phyloP scores from a whole-genome alignment of 2,888 invertebrate species.

The Muschampia plurimacula region DNA sequence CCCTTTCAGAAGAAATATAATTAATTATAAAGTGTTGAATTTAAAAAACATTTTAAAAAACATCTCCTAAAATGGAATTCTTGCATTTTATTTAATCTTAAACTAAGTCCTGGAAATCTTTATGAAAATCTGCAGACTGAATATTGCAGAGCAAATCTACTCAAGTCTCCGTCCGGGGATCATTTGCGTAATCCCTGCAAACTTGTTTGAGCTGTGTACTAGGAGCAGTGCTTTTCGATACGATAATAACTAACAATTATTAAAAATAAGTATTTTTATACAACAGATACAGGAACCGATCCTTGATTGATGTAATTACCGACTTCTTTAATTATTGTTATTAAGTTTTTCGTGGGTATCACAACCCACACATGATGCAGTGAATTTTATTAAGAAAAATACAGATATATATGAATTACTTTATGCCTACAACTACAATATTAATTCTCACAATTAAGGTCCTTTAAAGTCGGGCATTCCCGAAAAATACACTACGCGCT shows the following conservation, averaged over 20 bases:
- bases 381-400: too few species aligned
- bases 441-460: too few species aligned
- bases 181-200: constrained; percentile 7
- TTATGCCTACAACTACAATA: too few species aligned
- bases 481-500: too few species aligned
- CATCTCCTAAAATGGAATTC: background rate
- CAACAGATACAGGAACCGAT: background rate
- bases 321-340: too few species aligned
- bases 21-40: background rate
- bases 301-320: background rate
- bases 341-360: too few species aligned
- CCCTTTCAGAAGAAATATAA: background rate
- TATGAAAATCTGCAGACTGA: constrained; percentile 18
- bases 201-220: background rate
- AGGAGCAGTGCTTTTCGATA: background rate
- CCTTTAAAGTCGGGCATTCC: too few species aligned
- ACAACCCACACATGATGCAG: too few species aligned
- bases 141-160: constrained; percentile 17
- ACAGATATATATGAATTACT: too few species aligned
- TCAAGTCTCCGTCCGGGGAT: constrained; percentile 1
- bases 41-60: background rate
- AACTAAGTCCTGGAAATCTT: background rate
- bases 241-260: background rate
- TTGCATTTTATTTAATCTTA: constrained; percentile 1
- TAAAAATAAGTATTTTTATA: background rate